Evolutionary conservation across 1,140 invertebrate species (phyloP).

Genomic region (Neelides sp.): DNA sequence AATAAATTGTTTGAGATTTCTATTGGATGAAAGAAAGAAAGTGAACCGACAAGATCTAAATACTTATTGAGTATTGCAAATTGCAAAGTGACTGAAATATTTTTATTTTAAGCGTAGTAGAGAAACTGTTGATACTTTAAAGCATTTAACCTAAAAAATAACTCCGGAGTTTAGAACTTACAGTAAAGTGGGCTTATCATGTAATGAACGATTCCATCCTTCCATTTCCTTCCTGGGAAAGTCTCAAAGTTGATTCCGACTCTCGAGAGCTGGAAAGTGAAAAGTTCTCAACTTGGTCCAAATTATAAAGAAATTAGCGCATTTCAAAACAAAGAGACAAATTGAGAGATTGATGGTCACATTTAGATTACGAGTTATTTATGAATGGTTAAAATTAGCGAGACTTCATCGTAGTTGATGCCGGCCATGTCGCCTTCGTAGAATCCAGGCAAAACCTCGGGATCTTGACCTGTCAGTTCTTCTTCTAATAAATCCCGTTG

Average conservation of each 20-base stretch:
- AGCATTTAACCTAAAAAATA: not conserved
- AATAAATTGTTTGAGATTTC: too few species aligned
- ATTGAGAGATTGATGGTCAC: constrained; percentile 1
- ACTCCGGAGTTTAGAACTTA: constrained; percentile 31
- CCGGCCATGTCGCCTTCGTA: constrained; percentile 55
- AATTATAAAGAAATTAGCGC: not conserved
- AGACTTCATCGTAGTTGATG: constrained; percentile 36
- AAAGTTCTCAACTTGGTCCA: not conserved
- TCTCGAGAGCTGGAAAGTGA: constrained; percentile 26
- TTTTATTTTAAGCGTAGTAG: not conserved
- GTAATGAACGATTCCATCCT: constrained; percentile 46
- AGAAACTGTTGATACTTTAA: not conserved
- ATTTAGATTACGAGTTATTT: not conserved
- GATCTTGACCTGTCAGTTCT: constrained; percentile 41
- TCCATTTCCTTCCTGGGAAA: constrained; percentile 51
- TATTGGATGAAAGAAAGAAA: too few species aligned
- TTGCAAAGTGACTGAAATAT: not conserved
- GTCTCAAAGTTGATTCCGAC: constrained; percentile 50
- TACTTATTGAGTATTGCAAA: too few species aligned
- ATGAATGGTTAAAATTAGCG: not conserved
- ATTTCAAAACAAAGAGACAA: too few species aligned
- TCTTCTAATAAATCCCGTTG: constrained; percentile 27
- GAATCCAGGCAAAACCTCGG: constrained; percentile 51
- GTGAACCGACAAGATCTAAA: too few species aligned
- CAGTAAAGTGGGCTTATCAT: constrained; percentile 48